Percentiles rank a stretch among this genome's conserved stretches.
These are phyloP conservation scores for Australoheros scitulus DNA, from an alignment of 2,113 vertebrate genomes.

Conservation along the genomic window DNA sequence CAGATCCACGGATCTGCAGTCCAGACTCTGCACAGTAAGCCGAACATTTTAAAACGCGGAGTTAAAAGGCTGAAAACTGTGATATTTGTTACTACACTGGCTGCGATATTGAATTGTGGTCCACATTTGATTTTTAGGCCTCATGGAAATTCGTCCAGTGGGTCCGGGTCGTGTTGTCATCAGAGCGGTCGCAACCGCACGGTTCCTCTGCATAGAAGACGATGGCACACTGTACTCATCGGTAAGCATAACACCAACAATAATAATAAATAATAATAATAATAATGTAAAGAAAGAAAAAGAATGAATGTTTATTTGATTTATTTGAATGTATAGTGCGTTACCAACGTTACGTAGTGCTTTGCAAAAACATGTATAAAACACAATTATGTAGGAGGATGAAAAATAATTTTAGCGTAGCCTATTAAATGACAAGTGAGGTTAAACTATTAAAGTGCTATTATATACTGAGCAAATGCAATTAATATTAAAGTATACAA, in stretches of 20 bases:
- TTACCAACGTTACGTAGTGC: too few species aligned
- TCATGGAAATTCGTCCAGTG: constrained; percentile 90
- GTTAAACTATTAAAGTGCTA: not conserved
- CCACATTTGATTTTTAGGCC: constrained; percentile 75
- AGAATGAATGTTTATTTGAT: not conserved
- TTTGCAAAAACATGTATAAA: not conserved
- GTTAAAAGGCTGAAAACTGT: not conserved
- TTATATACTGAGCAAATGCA: not conserved
- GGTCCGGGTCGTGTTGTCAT: constrained; percentile 87
- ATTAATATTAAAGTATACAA: not conserved
- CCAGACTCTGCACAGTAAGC: constrained; percentile 88
- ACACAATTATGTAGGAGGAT: not conserved
- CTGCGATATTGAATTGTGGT: not conserved
- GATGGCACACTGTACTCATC: constrained; percentile 85
- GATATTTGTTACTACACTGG: not conserved
- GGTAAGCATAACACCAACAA: constrained; percentile 71
- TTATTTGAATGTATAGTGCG: not conserved
- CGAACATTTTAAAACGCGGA: not conserved
- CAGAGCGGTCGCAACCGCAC: constrained; percentile 85
- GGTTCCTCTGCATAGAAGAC: constrained; percentile 90
- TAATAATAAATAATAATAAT: too few species aligned
- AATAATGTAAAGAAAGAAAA: not conserved
- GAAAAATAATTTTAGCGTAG: too few species aligned
- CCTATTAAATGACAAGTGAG: not conserved
- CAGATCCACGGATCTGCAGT: constrained; percentile 81